Evolutionary conservation across 2,888 invertebrate genomes (phyloP).

Genomic region (Tuberolachnus salignus): DNA sequence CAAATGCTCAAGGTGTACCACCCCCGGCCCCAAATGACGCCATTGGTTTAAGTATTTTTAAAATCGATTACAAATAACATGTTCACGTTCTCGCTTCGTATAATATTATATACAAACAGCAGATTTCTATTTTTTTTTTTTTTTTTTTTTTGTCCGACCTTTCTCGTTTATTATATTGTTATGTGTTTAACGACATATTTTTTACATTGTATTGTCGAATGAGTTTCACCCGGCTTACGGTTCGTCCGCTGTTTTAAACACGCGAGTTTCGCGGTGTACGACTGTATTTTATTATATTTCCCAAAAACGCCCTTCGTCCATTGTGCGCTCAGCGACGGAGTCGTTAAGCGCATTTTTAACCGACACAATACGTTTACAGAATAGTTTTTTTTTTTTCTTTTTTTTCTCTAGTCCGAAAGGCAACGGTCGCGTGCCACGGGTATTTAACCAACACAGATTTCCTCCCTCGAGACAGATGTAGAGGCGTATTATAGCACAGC

Average conservation of each 20-base stretch:
- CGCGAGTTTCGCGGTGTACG: neutral
- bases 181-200: conserved; percentile 43
- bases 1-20: too few relatives aligned
- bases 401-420: conserved; percentile 45
- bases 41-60: too few relatives aligned
- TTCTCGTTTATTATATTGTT: conserved; percentile 4
- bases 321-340: conserved; percentile 21
- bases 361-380: conserved; percentile 22
- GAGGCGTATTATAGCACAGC: neutral
- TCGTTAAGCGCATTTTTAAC: conserved; percentile 54
- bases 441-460: conserved; percentile 55
- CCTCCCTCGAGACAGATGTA: conserved; percentile 53
- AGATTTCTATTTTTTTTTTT: too few relatives aligned
- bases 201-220: conserved; percentile 13
- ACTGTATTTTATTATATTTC: conserved; percentile 40
- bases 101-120: too few relatives aligned
- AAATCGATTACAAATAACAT: neutral
- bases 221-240: conserved; percentile 26
- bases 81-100: neutral
- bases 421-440: conserved; percentile 56
- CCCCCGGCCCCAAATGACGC: too few relatives aligned
- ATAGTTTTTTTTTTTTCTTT: conserved; percentile 47
- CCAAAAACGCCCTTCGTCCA: conserved; percentile 42
- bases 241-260: conserved; percentile 17
- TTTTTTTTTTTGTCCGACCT: neutral